Conservation (phyloP, 2,888 invertebrate species). For the Hirtodrosophila alboralis region DNA sequence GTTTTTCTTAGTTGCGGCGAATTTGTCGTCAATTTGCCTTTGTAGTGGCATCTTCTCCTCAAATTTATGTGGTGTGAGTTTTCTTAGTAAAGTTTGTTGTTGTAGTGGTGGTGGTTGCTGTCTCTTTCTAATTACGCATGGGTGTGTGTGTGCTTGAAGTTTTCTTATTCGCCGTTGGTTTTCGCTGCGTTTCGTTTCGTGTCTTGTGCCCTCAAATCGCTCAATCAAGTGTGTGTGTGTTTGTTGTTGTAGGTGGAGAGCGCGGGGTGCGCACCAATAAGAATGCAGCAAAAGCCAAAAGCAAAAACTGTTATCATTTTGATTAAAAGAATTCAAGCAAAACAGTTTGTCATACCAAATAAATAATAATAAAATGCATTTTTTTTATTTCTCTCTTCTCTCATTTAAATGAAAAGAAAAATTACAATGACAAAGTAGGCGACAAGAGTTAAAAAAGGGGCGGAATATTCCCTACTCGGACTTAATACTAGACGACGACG, state of each 20-base stretch:
- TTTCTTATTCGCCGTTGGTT: conserved; percentile 65
- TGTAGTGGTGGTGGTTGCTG: conserved; percentile 46
- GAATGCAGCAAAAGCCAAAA: conserved; percentile 45
- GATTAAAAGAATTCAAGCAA: conserved; percentile 58
- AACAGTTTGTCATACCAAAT: conserved; percentile 59
- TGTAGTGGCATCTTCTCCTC: conserved; percentile 53
- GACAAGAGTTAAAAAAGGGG: conserved; percentile 46
- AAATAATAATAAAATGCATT: conserved; percentile 79
- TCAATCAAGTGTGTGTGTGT: conserved; percentile 44
- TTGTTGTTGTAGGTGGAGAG: conserved; percentile 18
- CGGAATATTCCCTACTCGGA: conserved; percentile 20
- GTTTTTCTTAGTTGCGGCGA: conserved; percentile 73
- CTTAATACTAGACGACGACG: conserved; percentile 9
- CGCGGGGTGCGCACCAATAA: conserved; percentile 51
- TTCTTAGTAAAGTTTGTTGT: conserved; percentile 48
- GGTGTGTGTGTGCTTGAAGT: conserved; percentile 28
- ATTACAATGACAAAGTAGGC: conserved; percentile 76
- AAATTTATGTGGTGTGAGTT: conserved; percentile 63
- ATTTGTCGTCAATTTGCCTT: conserved; percentile 53
- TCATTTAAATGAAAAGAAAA: conserved; percentile 65
- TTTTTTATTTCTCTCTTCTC: conserved; percentile 38
- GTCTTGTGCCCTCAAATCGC: conserved; percentile 13
- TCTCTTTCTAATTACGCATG: conserved; percentile 41
- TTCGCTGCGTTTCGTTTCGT: conserved; percentile 29
- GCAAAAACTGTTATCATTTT: conserved; percentile 36